Evolutionary conservation across 2,797 vertebrate genomes (phyloP).

Genomic region (Hyperoplus lanceolatus): DNA sequence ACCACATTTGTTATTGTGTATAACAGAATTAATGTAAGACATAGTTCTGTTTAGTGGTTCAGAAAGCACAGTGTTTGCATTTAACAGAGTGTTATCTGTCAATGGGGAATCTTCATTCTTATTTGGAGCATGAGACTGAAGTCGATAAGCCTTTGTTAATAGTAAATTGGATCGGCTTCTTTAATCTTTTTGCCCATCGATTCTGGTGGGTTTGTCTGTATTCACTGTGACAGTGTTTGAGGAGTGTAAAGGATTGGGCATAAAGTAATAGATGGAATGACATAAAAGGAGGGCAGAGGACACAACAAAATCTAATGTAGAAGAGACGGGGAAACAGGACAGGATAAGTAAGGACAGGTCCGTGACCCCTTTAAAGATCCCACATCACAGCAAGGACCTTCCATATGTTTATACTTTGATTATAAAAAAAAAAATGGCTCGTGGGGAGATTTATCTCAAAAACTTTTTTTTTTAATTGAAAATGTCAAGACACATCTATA

Average conservation of each 20-base stretch:
- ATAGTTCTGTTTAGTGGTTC: constrained; percentile 32
- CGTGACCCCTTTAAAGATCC: constrained; percentile 20
- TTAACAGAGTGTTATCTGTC: constrained; percentile 51
- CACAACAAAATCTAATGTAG: constrained; percentile 4
- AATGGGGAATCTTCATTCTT: constrained; percentile 46
- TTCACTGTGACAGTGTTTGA: constrained; percentile 48
- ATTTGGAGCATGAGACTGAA: constrained; percentile 59
- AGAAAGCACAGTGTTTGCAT: constrained; percentile 52
- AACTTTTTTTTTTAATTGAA: neutral
- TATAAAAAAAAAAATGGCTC: neutral
- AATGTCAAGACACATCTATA: constrained; percentile 6
- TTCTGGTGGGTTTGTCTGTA: constrained; percentile 52
- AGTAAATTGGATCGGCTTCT: constrained; percentile 75
- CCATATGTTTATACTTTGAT: neutral
- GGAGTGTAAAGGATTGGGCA: constrained; percentile 19
- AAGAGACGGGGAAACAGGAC: constrained; percentile 13
- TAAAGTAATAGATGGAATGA: constrained; percentile 4
- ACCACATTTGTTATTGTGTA: constrained; percentile 23
- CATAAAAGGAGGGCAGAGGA: neutral
- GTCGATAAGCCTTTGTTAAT: constrained; percentile 66
- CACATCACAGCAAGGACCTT: neutral
- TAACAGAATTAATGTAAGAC: constrained; percentile 39
- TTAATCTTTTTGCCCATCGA: constrained; percentile 73
- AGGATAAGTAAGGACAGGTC: constrained; percentile 7
- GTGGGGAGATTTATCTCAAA: neutral